A percentile compares a stretch with the other conserved stretches of the same genome.
Evolutionary conservation across 2,113 vertebrate genomes (phyloP).

Genomic region (Larimichthys crocea): DNA sequence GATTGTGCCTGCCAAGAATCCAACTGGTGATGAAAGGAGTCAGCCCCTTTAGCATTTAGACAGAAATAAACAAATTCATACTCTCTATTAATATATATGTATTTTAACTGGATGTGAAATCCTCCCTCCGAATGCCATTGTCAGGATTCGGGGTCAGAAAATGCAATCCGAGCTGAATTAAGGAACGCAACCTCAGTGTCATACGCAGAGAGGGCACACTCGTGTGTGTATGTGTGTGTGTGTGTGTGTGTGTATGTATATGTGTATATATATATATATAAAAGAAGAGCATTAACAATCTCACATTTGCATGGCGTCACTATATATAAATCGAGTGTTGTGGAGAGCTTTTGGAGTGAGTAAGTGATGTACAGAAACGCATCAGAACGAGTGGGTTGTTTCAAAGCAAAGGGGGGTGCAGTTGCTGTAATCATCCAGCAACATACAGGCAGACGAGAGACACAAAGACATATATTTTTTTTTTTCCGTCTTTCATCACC

Average conservation of each 20-base stretch:
- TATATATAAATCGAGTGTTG: conserved; percentile 71
- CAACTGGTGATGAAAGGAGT: conserved; percentile 76
- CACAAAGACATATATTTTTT: conserved; percentile 20
- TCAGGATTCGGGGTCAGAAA: conserved; percentile 80
- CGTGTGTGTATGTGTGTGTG: not conserved
- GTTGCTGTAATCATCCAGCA: conserved; percentile 66
- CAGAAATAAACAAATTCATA: conserved; percentile 81
- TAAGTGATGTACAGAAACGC: conserved; percentile 41
- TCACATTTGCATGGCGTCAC: conserved; percentile 65
- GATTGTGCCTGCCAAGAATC: conserved; percentile 77
- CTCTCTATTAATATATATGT: conserved; percentile 77
- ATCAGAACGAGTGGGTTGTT: conserved; percentile 52
- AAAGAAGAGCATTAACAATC: conserved; percentile 59
- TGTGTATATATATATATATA: not conserved
- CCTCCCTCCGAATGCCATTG: conserved; percentile 66
- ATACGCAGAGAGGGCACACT: conserved; percentile 28
- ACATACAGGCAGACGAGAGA: conserved; percentile 46
- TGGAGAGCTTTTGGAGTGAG: conserved; percentile 61
- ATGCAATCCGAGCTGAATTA: conserved; percentile 78
- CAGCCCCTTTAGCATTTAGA: conserved; percentile 79
- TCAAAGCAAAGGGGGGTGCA: conserved; percentile 35
- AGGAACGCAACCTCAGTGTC: conserved; percentile 67
- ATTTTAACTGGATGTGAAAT: conserved; percentile 78
- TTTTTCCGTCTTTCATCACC: conserved; percentile 62
- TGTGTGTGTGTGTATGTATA: too few relatives aligned